Evolutionary conservation across 2,888 invertebrate genomes (phyloP), one percentile per base, ranked within the genome.

Genomic region (Theristus sp.): DNA sequence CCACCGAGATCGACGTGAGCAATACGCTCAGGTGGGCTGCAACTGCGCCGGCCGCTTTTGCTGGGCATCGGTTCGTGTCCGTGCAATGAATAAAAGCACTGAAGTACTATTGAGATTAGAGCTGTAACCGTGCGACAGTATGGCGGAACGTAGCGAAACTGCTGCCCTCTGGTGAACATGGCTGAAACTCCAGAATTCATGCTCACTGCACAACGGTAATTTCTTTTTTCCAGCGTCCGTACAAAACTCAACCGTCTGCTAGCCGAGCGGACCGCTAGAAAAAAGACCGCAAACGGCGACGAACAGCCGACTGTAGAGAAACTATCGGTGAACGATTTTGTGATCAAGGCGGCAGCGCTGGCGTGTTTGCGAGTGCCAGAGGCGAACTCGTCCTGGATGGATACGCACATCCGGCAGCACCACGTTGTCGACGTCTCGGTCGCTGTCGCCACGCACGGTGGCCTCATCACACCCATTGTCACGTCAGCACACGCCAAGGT

Each of bases 391-490:
- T 84, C 89, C 62, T 99, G 94, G 94, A 84, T 91, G 83, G 93
- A 87, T 60, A 81, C 84, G 6, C 84, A 84, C 69, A 84, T 80
- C 10, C 64, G 65, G 20, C 69, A 71, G 61, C 70, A 73, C 60
- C 66, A 71, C 61, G 64, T 65, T 69, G 94, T 94, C 17, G 98
- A 99, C 75, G 86, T 99, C 1, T 89, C 87, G 70, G 88, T 99
- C 62, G 96, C 98, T 1, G 98, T 99, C 3, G 88, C 89, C 63
- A 96, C 96, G 0, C 88, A 89, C 2, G 82, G 82, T 64, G 98
- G 98, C 0, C 81, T 98, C 17, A 93, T 98, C 63, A 98, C 98
- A 1, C 98, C 98, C 1, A 96, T 98, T 67, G 82, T 98, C 22
- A 87, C 87, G 75, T 82, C 83, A 71, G 93, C 91, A 0, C 89